Percentiles rank a stretch among this genome's conserved stretches.
Evolutionary conservation across 2,888 invertebrate species (phyloP).

Genomic region (Epinotia bilunana): DNA sequence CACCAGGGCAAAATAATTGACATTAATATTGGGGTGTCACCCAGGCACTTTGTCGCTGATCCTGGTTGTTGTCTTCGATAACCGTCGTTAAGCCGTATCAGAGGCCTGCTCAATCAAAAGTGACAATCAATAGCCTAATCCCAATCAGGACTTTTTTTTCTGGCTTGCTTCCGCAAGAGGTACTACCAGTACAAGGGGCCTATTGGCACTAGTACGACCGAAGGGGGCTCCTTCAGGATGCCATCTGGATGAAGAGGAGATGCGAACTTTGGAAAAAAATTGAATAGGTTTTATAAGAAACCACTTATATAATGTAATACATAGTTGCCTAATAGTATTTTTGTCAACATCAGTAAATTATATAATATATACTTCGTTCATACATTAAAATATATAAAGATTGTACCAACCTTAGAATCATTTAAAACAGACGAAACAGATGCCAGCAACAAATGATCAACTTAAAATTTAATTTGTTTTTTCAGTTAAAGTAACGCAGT

Average conservation of each 20-base stretch:
- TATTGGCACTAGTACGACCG: too few relatives aligned
- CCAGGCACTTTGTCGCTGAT: neutral
- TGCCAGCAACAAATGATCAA: slow-evolving; percentile 1
- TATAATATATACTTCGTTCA: neutral
- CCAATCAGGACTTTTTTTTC: too few relatives aligned
- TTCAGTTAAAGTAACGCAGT: slow-evolving; percentile 27
- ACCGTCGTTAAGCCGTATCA: neutral
- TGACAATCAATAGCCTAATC: neutral
- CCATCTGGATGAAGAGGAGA: too few relatives aligned
- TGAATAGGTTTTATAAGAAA: too few relatives aligned
- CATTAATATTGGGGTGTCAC: neutral
- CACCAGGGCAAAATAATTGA: neutral
- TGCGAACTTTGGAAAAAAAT: too few relatives aligned
- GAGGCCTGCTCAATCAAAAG: neutral
- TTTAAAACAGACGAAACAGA: slow-evolving; percentile 6
- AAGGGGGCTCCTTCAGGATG: too few relatives aligned
- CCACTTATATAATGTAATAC: too few relatives aligned
- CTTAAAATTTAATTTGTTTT: slow-evolving; percentile 24
- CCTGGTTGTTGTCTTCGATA: neutral
- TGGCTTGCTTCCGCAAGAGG: too few relatives aligned
- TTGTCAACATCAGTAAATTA: neutral
- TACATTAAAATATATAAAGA: neutral
- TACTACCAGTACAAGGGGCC: too few relatives aligned
- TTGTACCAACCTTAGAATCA: neutral
- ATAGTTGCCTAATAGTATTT: too few relatives aligned